These are phyloP conservation scores for Cerastis rubricosa DNA, from an alignment of 2,888 invertebrate genomes.

Conservation along the genomic window DNA sequence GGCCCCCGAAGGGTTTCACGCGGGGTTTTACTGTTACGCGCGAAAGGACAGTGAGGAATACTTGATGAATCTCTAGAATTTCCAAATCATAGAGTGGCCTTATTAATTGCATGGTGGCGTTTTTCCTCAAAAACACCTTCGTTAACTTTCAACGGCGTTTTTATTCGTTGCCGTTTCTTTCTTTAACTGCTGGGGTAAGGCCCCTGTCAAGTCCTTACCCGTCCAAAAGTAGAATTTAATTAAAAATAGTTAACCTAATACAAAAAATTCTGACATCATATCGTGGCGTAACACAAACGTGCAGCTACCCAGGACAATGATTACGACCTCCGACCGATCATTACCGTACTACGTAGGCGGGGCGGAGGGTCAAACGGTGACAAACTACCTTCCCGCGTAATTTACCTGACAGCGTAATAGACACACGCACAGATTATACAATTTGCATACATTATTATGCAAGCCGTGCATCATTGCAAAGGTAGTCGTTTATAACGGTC, in stretches of 20 bases:
- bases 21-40: no score
- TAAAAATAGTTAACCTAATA: not conserved
- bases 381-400: conserved; percentile 64
- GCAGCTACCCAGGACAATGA: conserved; percentile 37
- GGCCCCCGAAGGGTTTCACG: no score
- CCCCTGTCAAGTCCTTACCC: not conserved
- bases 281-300: conserved; percentile 39
- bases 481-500: conserved; percentile 17
- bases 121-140: not conserved
- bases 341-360: conserved; percentile 47
- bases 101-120: not conserved
- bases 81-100: not conserved
- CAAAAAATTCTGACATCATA: conserved; percentile 33
- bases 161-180: no score
- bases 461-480: conserved; percentile 35
- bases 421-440: conserved; percentile 59
- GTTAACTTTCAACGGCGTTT: no score
- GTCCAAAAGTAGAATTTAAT: not conserved
- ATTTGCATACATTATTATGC: conserved; percentile 66
- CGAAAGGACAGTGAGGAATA: no score
- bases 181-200: not conserved
- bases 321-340: conserved; percentile 55
- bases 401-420: conserved; percentile 58
- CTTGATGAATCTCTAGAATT: not conserved
- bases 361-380: conserved; percentile 63